Base-by-base conservation (phyloP, 2,797 vertebrate species). In the Cichlasoma orientale region DNA sequence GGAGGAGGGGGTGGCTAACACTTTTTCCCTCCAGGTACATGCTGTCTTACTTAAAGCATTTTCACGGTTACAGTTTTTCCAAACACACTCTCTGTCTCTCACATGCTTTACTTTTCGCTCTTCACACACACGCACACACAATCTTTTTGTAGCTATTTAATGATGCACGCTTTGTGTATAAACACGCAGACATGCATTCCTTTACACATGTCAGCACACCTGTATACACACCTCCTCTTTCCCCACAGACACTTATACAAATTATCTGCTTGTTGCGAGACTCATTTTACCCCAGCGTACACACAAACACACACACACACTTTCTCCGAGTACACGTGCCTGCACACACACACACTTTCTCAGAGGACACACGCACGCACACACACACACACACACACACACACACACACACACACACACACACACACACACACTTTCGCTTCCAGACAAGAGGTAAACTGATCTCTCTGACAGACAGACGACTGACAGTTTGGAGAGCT, bases 401-500 rank as follows among this genome's bases (percentile, higher is more conserved):
- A 25, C 56, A 55, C 82, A 50, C 54, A 5, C 55, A 27, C 61
- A n/a, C 76, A 47, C 72, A 38, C 7, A 9, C 72, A 74, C 77
- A 63, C 75, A 72, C 69, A 54, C 79, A 74, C 77, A 72, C 33
- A 25, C 56, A 55, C 82, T 74, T 78, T 75, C 56, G 54, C 82
- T 66, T 56, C 21, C 72, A 88, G 81, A 88, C 76, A 18, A 83
- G 85, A 93, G 92, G 96, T 95, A 95, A 97, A 94, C 92, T 81
- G 96, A 97, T 96, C 95, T 92, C 91, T 92, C 88, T 90, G 93
- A 93, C 93, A 91, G 92, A 90, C 87, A 85, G 79, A 80, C 90
- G 86, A 90, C 88, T 94, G 93, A 94, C 92, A 91, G 94, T 93
- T 93, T 83, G 63, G 61, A 71, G 88, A 79, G 89, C 72, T 69